Evolutionary conservation across 2,888 invertebrate genomes (phyloP), one percentile per base, ranked within the genome.

Genomic region (Torymus tubicola): DNA sequence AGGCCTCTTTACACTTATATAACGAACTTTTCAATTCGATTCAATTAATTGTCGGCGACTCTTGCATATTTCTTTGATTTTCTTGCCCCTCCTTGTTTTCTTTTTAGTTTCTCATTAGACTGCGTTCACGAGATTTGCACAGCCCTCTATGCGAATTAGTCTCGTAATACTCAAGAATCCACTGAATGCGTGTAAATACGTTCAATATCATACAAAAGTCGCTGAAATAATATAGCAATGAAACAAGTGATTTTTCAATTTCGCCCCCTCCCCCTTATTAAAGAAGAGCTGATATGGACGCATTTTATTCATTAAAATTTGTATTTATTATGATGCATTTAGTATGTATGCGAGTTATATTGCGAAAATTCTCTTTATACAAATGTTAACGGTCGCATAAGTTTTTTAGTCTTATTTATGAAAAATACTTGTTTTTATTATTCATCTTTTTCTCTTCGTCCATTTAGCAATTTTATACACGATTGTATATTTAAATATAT

Each of bases 401-500:
- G 79, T 83, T 82, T 81, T 83, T 84, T 82, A 82, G 80, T 82
- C 83, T 82, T 83, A 83, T 81, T 83, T 80, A 82, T 82, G 55
- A 80, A 71, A 83, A 68, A 78, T 71, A 78, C 21, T 74, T 74
- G 74, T 82, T 78, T 72, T 82, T 68, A 81, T 78, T 82, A 81
- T 78, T 82, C 76, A 73, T 73, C 53, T 71, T 78, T 82, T 81
- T 80, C 69, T 61, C 58, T 71, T 82, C 75, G 52, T 72, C 69
- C 72, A 68, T 68, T 76, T 81, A 63, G 55, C 70, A 65, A 57
- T 79, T 80, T 82, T 73, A 67, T 82, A 83, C 81, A 75, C 70
- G 67, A 78, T 81, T 68, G 68, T 80, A 80, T 65, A 81, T 81
- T 77, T 82, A 83, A 58, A 77, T 60, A 77, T 72, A 77, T 60